These are phyloP conservation scores for Hipparchia semele DNA, from an alignment of 2,888 invertebrate genomes.

Conservation along the genomic window DNA sequence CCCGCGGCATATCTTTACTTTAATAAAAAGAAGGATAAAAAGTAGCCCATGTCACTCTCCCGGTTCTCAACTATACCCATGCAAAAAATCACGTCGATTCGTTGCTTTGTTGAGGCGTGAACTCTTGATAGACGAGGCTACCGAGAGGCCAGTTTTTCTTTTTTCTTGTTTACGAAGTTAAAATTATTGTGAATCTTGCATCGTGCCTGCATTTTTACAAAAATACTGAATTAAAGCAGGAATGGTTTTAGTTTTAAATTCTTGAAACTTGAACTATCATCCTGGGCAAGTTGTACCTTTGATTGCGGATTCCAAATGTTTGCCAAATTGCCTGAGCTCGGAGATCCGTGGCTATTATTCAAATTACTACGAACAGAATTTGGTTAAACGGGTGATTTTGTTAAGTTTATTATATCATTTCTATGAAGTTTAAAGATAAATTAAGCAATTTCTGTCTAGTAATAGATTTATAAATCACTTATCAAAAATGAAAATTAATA, in stretches of 20 bases:
- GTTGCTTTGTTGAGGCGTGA: no score
- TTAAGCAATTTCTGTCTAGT: no score
- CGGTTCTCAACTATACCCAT: no score
- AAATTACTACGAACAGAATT: slow-evolving; percentile 69
- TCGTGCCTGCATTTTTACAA: neutral
- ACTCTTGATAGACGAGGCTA: no score
- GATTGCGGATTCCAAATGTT: slow-evolving; percentile 22
- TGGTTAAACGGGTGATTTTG: slow-evolving; percentile 70
- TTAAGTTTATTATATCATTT: slow-evolving; percentile 45
- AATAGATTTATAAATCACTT: no score
- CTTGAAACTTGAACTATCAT: neutral
- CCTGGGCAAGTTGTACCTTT: slow-evolving; percentile 12
- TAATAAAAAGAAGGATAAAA: no score
- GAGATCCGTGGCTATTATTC: slow-evolving; percentile 60
- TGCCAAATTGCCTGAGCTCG: slow-evolving; percentile 19
- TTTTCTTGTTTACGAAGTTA: neutral
- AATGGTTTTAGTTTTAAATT: slow-evolving; percentile 1
- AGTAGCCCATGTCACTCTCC: no score
- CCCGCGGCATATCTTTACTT: no score
- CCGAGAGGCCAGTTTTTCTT: no score
- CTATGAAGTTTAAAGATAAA: neutral
- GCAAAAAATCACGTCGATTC: no score
- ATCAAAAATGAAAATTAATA: no score
- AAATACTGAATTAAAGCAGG: neutral
- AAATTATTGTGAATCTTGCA: no score